Evolutionary conservation across 2,888 invertebrate genomes (phyloP), one percentile per base, ranked within the genome.

Genomic region (Xestia ashworthii): DNA sequence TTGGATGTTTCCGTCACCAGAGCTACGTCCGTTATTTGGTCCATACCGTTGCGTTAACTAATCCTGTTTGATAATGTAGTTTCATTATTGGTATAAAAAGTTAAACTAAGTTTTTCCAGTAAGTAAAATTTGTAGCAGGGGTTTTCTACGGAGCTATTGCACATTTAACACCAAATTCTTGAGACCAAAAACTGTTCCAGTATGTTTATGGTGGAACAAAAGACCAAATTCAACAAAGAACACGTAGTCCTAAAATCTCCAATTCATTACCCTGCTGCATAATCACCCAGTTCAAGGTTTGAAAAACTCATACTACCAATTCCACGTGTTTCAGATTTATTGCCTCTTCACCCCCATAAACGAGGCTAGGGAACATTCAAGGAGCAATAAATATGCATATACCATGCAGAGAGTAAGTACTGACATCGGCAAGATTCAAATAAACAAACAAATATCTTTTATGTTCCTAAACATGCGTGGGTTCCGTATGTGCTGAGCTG

Each of bases 381-480:
- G 32, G 14, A 62, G 68, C 67, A 73, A 77, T 83, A 85, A 85
- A 83, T 80, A 76, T 79, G 83, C 83, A 41, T 44, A 69, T 38
- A 62, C 41, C 44, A 75, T 50, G 53, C 38, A 62, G 69, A 83
- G 65, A 76, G 68, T 80, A 80, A 84, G 77, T 72, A 74, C 81
- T 55, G 53, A 77, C 77, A 74, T 68, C 71, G 70, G 77, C 71
- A 80, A 78, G 64, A 78, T 78, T 74, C 85, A 87, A 78, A 81
- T 80, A 80, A 75, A 80, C 78, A 76, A 80, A 72, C 75, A 72
- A 80, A 84, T 78, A 78, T 81, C 22, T 84, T 85, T 85, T 87
- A 85, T 87, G 85, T 76, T 64, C 81, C 60, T 66, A 70, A 84
- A 71, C 74, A 81, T 74, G 80, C 66, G 80, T 71, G 66, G 66